A percentile compares a stretch with the other conserved stretches of the same genome.
phyloP scores from a whole-genome alignment of 2,888 invertebrate genomes.

The Zele albiditarsus region DNA sequence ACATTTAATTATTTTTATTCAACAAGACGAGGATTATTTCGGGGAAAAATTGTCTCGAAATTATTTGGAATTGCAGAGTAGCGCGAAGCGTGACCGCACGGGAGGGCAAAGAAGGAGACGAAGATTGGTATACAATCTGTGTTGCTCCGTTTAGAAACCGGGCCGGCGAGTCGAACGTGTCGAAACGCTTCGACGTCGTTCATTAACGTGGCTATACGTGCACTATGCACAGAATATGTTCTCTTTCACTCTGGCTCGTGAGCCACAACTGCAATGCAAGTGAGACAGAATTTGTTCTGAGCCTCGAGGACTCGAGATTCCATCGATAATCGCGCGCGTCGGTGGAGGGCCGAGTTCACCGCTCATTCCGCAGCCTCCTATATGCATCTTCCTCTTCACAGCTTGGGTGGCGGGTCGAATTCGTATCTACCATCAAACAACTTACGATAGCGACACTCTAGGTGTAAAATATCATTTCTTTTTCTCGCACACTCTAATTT shows the following conservation, averaged over 20 bases:
- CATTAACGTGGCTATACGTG: constrained; percentile 58
- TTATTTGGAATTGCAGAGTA: constrained; percentile 28
- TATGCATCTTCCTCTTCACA: constrained; percentile 29
- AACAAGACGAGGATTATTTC: background rate
- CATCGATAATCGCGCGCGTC: constrained; percentile 58
- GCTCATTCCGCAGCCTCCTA: background rate
- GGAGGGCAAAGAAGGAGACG: constrained; percentile 21
- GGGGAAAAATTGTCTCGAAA: background rate
- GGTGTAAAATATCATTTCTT: background rate
- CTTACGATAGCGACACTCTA: constrained; percentile 18
- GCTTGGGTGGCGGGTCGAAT: constrained; percentile 40
- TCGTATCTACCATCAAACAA: constrained; percentile 24
- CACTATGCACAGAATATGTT: constrained; percentile 30
- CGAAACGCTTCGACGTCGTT: constrained; percentile 61
- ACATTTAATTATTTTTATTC: background rate
- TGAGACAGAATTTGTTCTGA: constrained; percentile 23
- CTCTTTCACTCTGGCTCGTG: background rate
- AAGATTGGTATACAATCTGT: constrained; percentile 40
- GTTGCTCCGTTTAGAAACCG: constrained; percentile 44
- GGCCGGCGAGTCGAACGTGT: constrained; percentile 59
- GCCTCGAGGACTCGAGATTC: constrained; percentile 53
- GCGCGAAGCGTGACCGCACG: constrained; percentile 34
- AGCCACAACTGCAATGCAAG: constrained; percentile 2
- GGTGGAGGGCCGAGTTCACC: constrained; percentile 39
- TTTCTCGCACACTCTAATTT: background rate